Conservation (phyloP, 2,113 vertebrate species). For the Rousettus leschenaultii region DNA sequence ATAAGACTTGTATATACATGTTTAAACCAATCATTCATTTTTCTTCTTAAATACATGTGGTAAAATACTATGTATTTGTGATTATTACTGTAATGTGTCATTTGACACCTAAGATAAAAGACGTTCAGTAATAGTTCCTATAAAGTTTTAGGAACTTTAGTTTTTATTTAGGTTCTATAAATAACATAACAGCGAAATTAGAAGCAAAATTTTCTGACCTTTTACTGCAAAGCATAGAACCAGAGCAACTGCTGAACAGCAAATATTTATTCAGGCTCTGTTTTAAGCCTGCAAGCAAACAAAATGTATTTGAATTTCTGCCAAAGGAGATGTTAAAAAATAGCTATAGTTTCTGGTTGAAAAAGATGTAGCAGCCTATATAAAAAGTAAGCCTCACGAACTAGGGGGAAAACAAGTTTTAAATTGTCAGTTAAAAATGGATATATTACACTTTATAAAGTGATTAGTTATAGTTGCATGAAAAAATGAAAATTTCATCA, state of each 20-base stretch:
- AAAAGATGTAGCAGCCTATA: conserved; percentile 36
- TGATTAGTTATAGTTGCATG: neutral
- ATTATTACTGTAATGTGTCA: neutral
- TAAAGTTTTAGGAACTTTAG: conserved; percentile 38
- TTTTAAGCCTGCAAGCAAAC: conserved; percentile 55
- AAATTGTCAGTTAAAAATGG: conserved; percentile 2
- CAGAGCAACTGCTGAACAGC: conserved; percentile 63
- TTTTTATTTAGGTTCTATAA: conserved; percentile 41
- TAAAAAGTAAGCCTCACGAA: conserved; percentile 36
- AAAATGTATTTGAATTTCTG: conserved; percentile 63
- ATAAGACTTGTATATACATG: neutral
- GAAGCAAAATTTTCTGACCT: conserved; percentile 62
- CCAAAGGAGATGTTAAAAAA: conserved; percentile 65
- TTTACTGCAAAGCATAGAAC: conserved; percentile 49
- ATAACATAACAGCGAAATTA: conserved; percentile 60
- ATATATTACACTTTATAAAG: neutral
- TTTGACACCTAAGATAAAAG: conserved; percentile 34
- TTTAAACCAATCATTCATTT: neutral
- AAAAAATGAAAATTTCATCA: neutral
- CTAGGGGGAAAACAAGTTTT: conserved; percentile 14
- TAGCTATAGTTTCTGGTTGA: conserved; percentile 28
- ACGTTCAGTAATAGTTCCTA: neutral
- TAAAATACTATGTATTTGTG: neutral
- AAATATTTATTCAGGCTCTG: conserved; percentile 71
- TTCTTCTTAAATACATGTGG: neutral